Evolutionary conservation across 2,888 invertebrate genomes (phyloP), one percentile per base, ranked within the genome.

Genomic region (Trimorus sp.): DNA sequence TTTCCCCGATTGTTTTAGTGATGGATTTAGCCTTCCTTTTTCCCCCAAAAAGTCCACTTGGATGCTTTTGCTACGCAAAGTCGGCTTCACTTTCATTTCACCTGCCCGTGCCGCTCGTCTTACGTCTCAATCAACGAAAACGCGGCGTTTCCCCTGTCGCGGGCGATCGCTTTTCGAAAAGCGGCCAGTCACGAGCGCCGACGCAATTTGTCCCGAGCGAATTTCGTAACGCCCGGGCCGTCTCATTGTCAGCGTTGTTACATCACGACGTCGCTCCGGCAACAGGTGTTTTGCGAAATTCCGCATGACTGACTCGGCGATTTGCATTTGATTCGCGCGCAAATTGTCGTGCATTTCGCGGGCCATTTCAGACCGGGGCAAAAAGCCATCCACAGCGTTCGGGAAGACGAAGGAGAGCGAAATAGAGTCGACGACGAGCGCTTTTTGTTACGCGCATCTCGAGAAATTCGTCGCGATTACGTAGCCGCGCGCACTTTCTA

Each of bases 401-500:
- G 26, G 26, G 4, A 26, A 26, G 26, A 26, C 26, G 26, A 26
- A 26, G 4, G 26, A n/a, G n/a, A n/a, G 26, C 58, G 11, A 59
- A 66, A 66, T 66, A 66, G 74, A 66, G 54, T 36, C 45, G 62
- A 14, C 14, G 42, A 26, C 26, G 26, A 26, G 26, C 26, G 12
- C 42, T 54, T 69, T 69, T 69, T 59, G 58, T 49, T 12, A 26
- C 54, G 58, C 42, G 14, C 14, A 36, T 73, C 26, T 48, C 49
- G 56, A 54, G 51, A 75, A 66, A 74, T 69, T 74, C 65, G 74
- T 74, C 59, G 75, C 75, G 66, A 68, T 75, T 68, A 75, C 75
- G 75, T 75, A 45, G 63, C 68, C 16, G 16, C 4, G 26, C 26
- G 26, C 26, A 75, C 75, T 76, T 68, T 76, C 68, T 76, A 68